phyloP scores from a whole-genome alignment of 2,888 invertebrate genomes.

The Oscheius sp. region DNA sequence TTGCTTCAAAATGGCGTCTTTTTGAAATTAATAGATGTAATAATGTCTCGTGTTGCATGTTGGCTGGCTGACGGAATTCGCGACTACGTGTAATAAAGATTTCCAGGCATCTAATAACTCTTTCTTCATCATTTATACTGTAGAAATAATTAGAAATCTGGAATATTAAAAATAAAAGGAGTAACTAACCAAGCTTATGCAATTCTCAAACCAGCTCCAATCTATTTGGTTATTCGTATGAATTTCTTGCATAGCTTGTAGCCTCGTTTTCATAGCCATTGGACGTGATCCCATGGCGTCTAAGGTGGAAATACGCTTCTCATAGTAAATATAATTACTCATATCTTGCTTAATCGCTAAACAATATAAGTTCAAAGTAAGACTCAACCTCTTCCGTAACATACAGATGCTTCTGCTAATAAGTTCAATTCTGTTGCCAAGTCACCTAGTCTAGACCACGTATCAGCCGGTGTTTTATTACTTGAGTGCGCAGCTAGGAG shows the following conservation, averaged over 20 bases:
- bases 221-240: conserved; percentile 42
- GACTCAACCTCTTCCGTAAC: conserved; percentile 59
- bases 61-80: conserved; percentile 53
- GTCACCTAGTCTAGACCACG: conserved; percentile 65
- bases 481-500: conserved; percentile 63
- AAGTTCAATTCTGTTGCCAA: conserved; percentile 53
- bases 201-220: conserved; percentile 60
- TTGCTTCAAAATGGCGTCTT: conserved; percentile 51
- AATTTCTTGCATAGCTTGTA: conserved; percentile 56
- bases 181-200: conserved; percentile 38
- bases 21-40: conserved; percentile 53
- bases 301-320: conserved; percentile 61
- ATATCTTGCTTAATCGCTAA: conserved; percentile 23
- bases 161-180: conserved; percentile 1
- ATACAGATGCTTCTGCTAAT: conserved; percentile 63
- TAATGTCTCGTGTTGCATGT: conserved; percentile 53
- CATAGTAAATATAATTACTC: conserved; percentile 61
- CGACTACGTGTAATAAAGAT: conserved; percentile 59
- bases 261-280: conserved; percentile 64
- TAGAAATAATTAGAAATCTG: conserved; percentile 65
- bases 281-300: conserved; percentile 50
- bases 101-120: conserved; percentile 60
- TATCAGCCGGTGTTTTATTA: conserved; percentile 55
- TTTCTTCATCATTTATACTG: conserved; percentile 61
- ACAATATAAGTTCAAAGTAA: neutral